phyloP scores from a whole-genome alignment of 1,140 invertebrate genomes.

The Apis florea region DNA sequence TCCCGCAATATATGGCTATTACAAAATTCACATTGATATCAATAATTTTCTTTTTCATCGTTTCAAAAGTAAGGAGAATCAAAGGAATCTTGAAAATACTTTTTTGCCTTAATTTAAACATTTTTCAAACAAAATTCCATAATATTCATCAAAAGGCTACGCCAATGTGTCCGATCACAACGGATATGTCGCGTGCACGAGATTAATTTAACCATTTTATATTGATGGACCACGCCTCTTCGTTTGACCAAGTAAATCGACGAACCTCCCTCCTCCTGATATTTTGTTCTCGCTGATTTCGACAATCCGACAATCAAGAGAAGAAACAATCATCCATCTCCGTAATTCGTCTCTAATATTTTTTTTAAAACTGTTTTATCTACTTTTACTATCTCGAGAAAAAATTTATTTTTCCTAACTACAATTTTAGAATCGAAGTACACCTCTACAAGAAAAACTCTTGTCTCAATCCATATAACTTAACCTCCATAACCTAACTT shows the following conservation, averaged over 20 bases:
- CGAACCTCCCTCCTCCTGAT: neutral
- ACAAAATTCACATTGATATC: too few relatives aligned
- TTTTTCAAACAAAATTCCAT: neutral
- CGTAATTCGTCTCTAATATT: neutral
- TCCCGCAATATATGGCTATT: too few relatives aligned
- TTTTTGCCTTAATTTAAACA: neutral
- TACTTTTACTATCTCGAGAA: too few relatives aligned
- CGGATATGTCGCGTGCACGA: constrained; percentile 24
- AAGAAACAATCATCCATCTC: neutral
- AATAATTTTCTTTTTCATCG: too few relatives aligned
- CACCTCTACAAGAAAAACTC: too few relatives aligned
- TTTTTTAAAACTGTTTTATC: too few relatives aligned
- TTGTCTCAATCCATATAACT: too few relatives aligned
- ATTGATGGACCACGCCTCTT: constrained; percentile 58
- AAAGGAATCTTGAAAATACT: too few relatives aligned
- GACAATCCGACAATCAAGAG: neutral
- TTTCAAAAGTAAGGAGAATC: too few relatives aligned
- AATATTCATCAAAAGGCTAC: neutral
- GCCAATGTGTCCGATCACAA: constrained; percentile 2
- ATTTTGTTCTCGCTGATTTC: neutral
- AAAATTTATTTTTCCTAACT: too few relatives aligned
- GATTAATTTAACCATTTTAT: constrained; percentile 44
- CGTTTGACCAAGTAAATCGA: constrained; percentile 44
- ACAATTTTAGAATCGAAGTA: too few relatives aligned
- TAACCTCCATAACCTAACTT: too few relatives aligned